Conservation (phyloP, 2,888 invertebrate genomes). For the Tiphia femorata region DNA sequence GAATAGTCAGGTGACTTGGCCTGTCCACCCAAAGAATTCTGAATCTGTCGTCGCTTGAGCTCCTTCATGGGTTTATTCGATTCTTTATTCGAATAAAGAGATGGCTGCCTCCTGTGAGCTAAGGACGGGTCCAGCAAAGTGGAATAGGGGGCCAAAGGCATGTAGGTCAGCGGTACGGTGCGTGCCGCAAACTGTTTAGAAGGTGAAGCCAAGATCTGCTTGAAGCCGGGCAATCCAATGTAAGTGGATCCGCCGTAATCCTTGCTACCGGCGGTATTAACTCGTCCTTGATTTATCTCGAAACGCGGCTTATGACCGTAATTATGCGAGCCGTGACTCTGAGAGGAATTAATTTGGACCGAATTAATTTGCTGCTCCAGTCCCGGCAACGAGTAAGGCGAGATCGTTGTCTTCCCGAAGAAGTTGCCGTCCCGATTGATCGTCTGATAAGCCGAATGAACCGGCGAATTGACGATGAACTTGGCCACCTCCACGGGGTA, state of each 20-base stretch:
- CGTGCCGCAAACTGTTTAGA: no score
- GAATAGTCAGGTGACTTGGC: slow-evolving; percentile 20
- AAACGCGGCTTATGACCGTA: not conserved
- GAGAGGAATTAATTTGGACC: no score
- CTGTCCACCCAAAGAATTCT: slow-evolving; percentile 12
- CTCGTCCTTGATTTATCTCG: not conserved
- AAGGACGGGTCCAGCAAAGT: not conserved
- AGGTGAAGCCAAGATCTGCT: no score
- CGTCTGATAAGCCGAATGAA: no score
- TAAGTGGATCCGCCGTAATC: no score
- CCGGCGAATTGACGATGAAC: slow-evolving; percentile 14
- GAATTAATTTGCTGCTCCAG: no score
- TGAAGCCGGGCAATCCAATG: no score
- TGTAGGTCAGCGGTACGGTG: no score
- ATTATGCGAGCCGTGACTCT: not conserved
- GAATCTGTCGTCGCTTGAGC: not conserved
- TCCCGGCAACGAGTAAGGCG: no score
- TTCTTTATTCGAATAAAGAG: not conserved
- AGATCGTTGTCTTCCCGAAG: not conserved
- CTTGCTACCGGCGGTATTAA: no score
- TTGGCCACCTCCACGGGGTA: slow-evolving; percentile 57
- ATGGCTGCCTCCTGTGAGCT: not conserved
- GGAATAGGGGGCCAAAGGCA: no score
- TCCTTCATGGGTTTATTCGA: not conserved
- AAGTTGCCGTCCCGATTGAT: not conserved